These are phyloP conservation scores for Cepaea hortensis DNA, from an alignment of 2,888 invertebrate genomes.

Conservation along the genomic window DNA sequence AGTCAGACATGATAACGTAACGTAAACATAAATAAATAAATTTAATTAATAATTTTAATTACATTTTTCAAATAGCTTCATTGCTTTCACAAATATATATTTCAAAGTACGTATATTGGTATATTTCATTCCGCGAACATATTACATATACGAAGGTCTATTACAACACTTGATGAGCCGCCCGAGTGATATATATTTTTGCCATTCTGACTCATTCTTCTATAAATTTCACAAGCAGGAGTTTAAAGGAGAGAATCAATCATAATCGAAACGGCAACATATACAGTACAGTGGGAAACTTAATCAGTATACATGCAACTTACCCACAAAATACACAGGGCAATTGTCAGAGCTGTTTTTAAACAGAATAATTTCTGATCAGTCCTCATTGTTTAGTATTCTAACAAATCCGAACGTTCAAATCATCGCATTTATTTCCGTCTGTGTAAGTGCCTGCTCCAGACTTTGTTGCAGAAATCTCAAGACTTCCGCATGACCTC, in stretches of 20 bases:
- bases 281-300: neutral
- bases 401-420: constrained; percentile 8
- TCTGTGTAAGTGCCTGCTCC: neutral
- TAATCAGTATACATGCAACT: constrained; percentile 38
- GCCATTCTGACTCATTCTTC: constrained; percentile 9
- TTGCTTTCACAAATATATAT: no score
- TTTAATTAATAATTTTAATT: no score
- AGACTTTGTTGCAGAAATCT: constrained; percentile 51
- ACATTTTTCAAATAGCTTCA: no score
- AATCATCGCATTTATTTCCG: constrained; percentile 25
- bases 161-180: no score
- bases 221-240: neutral
- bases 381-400: constrained; percentile 54
- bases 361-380: constrained; percentile 57
- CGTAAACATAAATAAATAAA: no score
- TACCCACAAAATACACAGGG: constrained; percentile 54
- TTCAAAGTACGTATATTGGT: no score
- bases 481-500: constrained; percentile 56
- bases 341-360: constrained; percentile 50
- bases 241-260: neutral
- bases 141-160: no score
- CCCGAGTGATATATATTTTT: neutral
- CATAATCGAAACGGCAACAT: neutral
- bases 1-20: no score
- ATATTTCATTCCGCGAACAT: no score